Percentiles rank a stretch among this genome's conserved stretches.
Evolutionary conservation across 2,797 vertebrate species (phyloP).

Genomic region (Craterocephalus amniculus): DNA sequence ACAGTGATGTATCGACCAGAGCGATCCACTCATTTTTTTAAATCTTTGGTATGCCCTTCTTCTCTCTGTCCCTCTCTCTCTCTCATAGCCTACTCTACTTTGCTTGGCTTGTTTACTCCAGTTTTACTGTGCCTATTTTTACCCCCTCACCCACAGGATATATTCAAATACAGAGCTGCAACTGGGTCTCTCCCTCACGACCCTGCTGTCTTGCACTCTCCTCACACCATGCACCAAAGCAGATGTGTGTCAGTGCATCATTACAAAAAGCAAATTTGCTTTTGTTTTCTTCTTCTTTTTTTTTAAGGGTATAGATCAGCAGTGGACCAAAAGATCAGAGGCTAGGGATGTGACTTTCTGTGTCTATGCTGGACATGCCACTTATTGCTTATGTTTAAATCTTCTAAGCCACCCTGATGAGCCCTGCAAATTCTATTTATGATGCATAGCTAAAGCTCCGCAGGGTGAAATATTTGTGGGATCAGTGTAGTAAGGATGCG

Average conservation of each 20-base stretch:
- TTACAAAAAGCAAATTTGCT: constrained; percentile 6
- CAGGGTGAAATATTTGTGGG: not conserved
- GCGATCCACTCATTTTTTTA: constrained; percentile 14
- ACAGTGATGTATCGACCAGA: constrained; percentile 43
- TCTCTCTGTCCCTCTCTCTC: constrained; percentile 18
- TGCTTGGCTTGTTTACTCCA: constrained; percentile 78
- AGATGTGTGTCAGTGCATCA: constrained; percentile 21
- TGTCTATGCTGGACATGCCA: not conserved
- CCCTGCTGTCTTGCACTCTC: constrained; percentile 54
- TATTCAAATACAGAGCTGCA: constrained; percentile 80
- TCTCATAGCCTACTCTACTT: constrained; percentile 67
- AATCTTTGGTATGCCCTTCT: constrained; percentile 13
- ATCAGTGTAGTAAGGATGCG: not conserved
- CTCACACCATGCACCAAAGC: constrained; percentile 43
- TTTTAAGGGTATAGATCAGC: not conserved
- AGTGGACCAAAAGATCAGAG: not conserved
- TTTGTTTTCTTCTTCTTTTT: constrained; percentile 7
- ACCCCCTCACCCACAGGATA: constrained; percentile 73
- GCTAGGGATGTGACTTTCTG: not conserved
- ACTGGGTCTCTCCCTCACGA: constrained; percentile 66
- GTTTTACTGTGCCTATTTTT: constrained; percentile 82
- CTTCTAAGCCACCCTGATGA: not conserved
- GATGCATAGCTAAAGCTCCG: not conserved
- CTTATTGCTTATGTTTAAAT: not conserved
- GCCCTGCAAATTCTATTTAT: not conserved